A percentile compares a stretch with the other conserved stretches of the same genome.
Evolutionary conservation across 1,140 invertebrate species (phyloP).

Genomic region (Anadara kagoshimensis): DNA sequence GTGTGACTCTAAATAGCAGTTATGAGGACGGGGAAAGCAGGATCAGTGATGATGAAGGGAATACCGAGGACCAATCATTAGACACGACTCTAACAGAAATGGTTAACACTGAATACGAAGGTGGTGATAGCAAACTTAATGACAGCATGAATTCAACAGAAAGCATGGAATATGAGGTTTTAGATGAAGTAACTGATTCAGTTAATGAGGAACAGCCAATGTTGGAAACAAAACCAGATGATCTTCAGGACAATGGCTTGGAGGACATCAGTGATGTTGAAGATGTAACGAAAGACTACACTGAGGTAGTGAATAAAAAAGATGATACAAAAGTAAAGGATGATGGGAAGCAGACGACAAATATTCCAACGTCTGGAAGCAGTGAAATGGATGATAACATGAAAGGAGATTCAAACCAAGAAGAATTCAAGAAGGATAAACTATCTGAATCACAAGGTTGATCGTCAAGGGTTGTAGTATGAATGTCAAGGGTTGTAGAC

Average conservation of each 20-base stretch:
- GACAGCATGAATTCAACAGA: background rate
- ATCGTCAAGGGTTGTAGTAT: too few relatives aligned
- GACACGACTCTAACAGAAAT: conserved; percentile 4
- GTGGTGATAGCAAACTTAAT: background rate
- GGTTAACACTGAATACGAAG: conserved; percentile 9
- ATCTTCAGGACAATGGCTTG: background rate
- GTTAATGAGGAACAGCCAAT: background rate
- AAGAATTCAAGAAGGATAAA: too few relatives aligned
- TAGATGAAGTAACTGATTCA: background rate
- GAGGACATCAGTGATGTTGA: background rate
- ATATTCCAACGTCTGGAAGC: too few relatives aligned
- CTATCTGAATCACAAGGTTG: too few relatives aligned
- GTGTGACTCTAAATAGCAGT: background rate
- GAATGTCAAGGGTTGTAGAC: too few relatives aligned
- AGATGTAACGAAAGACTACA: background rate
- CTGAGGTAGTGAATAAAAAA: too few relatives aligned
- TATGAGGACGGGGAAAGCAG: background rate
- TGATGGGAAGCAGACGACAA: too few relatives aligned
- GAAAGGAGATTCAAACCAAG: too few relatives aligned
- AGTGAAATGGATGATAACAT: too few relatives aligned
- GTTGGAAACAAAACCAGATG: background rate
- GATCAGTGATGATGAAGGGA: background rate
- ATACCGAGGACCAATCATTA: conserved; percentile 1
- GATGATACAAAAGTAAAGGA: too few relatives aligned
- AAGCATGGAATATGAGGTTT: background rate